Conservation (phyloP, 2,888 invertebrate genomes). For the Molanna angustata region DNA sequence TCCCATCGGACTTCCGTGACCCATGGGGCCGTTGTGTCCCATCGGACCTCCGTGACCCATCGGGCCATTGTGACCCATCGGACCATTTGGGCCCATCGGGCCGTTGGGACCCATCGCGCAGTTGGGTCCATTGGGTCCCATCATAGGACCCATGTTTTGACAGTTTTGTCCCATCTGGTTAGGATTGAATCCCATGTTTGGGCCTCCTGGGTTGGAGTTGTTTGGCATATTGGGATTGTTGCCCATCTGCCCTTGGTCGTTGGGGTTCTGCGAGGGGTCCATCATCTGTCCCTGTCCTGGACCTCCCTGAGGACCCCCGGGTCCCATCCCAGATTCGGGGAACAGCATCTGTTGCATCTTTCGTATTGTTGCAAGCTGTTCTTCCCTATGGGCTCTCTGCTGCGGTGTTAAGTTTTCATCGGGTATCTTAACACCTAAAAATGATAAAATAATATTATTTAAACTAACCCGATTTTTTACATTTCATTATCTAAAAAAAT, state of each 20-base stretch:
- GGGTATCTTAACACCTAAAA: conserved; percentile 79
- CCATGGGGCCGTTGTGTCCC: conserved; percentile 38
- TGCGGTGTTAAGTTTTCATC: conserved; percentile 96
- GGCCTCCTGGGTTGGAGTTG: conserved; percentile 26
- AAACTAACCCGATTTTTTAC: too few relatives aligned
- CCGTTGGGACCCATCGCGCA: conserved; percentile 43
- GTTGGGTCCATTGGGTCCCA: conserved; percentile 31
- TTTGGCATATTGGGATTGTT: conserved; percentile 43
- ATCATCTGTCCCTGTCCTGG: conserved; percentile 34
- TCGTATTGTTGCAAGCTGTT: conserved; percentile 83
- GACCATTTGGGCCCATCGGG: conserved; percentile 38
- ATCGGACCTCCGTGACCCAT: conserved; percentile 46
- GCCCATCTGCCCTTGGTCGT: conserved; percentile 43
- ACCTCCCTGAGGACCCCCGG: conserved; percentile 40
- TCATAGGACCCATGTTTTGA: conserved; percentile 37
- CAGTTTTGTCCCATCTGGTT: conserved; percentile 38
- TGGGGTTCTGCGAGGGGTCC: conserved; percentile 43
- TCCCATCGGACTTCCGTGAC: conserved; percentile 39
- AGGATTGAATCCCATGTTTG: conserved; percentile 36
- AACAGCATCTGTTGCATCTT: conserved; percentile 93
- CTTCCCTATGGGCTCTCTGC: conserved; percentile 90
- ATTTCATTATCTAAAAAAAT: too few relatives aligned
- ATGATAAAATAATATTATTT: too few relatives aligned
- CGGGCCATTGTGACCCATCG: conserved; percentile 46
- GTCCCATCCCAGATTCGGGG: conserved; percentile 62